Evolutionary conservation across 1,140 invertebrate species (phyloP).

Genomic region (Cherax quadricarinatus): DNA sequence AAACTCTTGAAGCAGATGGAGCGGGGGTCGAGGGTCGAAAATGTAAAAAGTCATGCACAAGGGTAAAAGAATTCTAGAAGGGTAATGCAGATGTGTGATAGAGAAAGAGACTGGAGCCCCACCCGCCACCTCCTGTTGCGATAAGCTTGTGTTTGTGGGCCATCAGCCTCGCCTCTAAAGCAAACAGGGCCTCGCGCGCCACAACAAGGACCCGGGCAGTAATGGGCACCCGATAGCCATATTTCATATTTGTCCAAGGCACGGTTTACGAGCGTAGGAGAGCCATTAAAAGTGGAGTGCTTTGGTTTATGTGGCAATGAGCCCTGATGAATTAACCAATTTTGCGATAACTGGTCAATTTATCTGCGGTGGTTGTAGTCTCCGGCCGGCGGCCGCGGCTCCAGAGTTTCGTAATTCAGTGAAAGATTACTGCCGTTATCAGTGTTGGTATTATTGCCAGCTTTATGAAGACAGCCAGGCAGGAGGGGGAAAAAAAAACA

Average conservation of each 20-base stretch:
- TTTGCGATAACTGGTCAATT: conserved; percentile 6
- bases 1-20: too few species aligned
- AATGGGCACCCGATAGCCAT: neutral
- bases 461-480: too few species aligned
- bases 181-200: neutral
- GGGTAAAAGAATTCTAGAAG: too few species aligned
- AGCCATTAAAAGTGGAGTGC: neutral
- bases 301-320: neutral
- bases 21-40: too few species aligned
- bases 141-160: too few species aligned
- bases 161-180: too few species aligned
- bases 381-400: neutral
- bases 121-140: too few species aligned
- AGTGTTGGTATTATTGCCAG: too few species aligned
- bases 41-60: too few species aligned
- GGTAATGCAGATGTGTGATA: too few species aligned
- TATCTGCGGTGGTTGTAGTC: neutral
- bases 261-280: neutral
- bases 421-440: too few species aligned
- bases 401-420: neutral
- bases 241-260: neutral
- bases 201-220: neutral
- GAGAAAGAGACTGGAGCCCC: too few species aligned
- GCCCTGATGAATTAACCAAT: neutral
- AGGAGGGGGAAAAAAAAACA: neutral